Percentiles rank a stretch among this genome's conserved stretches.
phyloP scores from a whole-genome alignment of 2,113 vertebrate species.

The Neofelis nebulosa region DNA sequence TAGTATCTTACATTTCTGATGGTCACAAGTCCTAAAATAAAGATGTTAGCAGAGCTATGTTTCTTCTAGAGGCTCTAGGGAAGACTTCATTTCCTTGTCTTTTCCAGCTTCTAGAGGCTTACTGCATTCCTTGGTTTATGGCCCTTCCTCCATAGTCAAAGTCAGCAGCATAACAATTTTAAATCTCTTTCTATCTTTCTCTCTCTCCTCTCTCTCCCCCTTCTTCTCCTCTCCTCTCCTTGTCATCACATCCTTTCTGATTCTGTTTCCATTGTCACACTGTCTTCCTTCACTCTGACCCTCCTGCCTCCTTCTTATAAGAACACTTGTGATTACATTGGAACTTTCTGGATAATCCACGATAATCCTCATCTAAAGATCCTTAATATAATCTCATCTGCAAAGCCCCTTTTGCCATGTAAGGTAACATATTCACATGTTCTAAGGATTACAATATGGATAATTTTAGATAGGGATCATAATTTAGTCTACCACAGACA shows the following conservation, averaged over 20 bases:
- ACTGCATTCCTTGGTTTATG: background rate
- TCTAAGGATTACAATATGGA: background rate
- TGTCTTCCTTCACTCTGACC: background rate
- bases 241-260: background rate
- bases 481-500: background rate
- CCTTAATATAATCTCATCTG: background rate
- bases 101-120: background rate
- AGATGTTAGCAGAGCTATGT: background rate
- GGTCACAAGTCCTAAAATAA: background rate
- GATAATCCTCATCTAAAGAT: background rate
- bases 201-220: background rate
- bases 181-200: background rate
- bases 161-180: background rate
- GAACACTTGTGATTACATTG: background rate
- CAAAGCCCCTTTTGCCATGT: background rate
- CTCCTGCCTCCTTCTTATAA: background rate
- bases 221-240: background rate
- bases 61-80: background rate
- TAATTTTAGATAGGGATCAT: background rate
- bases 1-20: background rate
- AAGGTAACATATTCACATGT: background rate
- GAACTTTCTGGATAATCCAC: background rate
- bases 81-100: background rate
- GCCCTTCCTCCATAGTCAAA: background rate
- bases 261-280: background rate